These are phyloP conservation scores for Drosophila simulans DNA, from an alignment of 1,140 invertebrate genomes.

Conservation along the genomic window DNA sequence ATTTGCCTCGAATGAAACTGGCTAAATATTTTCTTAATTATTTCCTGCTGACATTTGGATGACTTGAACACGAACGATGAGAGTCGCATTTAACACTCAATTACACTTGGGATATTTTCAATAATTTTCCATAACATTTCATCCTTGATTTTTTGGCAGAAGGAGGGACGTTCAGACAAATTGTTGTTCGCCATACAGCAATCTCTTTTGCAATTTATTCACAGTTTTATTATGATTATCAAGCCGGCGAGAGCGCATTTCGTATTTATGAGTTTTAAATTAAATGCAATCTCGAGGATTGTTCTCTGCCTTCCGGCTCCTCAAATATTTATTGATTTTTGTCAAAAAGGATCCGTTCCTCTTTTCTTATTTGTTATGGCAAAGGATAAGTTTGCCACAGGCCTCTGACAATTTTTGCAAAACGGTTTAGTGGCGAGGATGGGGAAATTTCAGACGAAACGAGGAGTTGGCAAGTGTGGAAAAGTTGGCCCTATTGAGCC, in stretches of 20 bases:
- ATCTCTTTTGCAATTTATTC: constrained; percentile 61
- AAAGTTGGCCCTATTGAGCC: constrained; percentile 66
- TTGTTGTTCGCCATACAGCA: constrained; percentile 44
- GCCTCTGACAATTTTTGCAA: constrained; percentile 67
- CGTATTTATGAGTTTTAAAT: constrained; percentile 82
- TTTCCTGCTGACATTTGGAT: constrained; percentile 50
- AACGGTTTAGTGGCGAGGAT: constrained; percentile 65
- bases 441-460: not conserved
- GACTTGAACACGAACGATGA: constrained; percentile 53
- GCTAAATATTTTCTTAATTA: constrained; percentile 79
- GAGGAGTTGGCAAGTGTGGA: constrained; percentile 20
- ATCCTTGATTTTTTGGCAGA: constrained; percentile 28
- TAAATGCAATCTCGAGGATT: constrained; percentile 70
- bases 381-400: constrained; percentile 64
- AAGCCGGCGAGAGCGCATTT: constrained; percentile 48
- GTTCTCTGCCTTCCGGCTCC: constrained; percentile 40
- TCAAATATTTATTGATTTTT: constrained; percentile 81
- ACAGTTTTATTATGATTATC: constrained; percentile 72
- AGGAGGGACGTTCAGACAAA: constrained; percentile 45
- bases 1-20: constrained; percentile 21
- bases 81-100: constrained; percentile 68
- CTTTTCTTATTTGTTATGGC: constrained; percentile 44
- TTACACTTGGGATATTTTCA: constrained; percentile 64
- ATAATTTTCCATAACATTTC: constrained; percentile 67
- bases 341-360: constrained; percentile 14